Percentiles rank a stretch among this genome's conserved stretches.
These are phyloP conservation scores for Peromyscus melanophrys DNA, from an alignment of 2,797 vertebrate genomes.

Conservation along the genomic window DNA sequence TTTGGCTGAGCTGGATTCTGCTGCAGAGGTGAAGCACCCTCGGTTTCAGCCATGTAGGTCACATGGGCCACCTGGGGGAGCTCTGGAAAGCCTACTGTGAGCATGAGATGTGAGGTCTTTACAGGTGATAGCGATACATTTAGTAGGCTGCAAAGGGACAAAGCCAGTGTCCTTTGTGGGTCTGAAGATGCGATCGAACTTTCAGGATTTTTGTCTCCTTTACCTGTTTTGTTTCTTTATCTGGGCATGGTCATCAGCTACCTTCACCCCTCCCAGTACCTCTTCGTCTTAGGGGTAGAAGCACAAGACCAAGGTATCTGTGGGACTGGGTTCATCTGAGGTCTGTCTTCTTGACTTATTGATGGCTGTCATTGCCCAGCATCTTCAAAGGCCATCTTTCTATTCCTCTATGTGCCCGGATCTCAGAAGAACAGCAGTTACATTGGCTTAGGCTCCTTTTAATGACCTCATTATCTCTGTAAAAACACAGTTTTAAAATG, in stretches of 20 bases:
- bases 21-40: not conserved
- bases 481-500: not conserved
- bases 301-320: not conserved
- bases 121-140: not conserved
- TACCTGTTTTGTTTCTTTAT: not conserved
- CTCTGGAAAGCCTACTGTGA: not conserved
- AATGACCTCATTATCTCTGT: not conserved
- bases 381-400: not conserved
- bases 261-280: not conserved
- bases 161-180: slow-evolving; percentile 19
- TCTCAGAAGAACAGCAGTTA: not conserved
- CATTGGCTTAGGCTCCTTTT: not conserved
- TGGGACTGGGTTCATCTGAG: not conserved
- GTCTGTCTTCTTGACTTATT: not conserved
- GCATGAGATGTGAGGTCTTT: not conserved
- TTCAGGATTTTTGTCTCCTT: not conserved
- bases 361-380: not conserved
- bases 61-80: not conserved
- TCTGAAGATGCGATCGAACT: not conserved
- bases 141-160: not conserved
- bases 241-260: not conserved
- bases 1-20: not conserved
- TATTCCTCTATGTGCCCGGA: not conserved
- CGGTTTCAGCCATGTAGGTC: not conserved
- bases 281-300: not conserved